These are phyloP conservation scores for Lonchura striata DNA, from an alignment of 2,113 vertebrate genomes.

Conservation along the genomic window DNA sequence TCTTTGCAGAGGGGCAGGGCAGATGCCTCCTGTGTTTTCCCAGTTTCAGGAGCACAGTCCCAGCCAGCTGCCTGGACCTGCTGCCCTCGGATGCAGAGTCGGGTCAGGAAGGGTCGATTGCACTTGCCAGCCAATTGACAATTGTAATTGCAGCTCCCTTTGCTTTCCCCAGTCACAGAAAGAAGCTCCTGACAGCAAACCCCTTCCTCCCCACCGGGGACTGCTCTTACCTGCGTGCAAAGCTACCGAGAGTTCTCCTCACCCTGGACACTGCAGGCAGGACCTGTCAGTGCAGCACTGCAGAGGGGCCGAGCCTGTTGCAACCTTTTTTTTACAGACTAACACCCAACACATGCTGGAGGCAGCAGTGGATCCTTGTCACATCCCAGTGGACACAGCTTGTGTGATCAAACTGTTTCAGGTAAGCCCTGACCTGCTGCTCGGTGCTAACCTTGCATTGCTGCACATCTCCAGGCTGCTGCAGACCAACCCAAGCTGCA, in stretches of 20 bases:
- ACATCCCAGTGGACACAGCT: background rate
- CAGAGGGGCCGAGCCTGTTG: background rate
- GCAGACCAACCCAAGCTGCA: background rate
- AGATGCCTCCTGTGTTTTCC: background rate
- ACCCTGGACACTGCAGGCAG: background rate
- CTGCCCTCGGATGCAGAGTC: background rate
- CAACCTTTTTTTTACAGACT: background rate
- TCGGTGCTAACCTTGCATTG: background rate
- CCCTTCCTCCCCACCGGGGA: background rate
- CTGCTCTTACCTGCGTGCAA: background rate
- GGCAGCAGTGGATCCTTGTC: background rate
- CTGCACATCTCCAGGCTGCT: fast-evolving
- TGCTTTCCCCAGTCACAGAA: background rate
- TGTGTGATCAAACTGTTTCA: background rate
- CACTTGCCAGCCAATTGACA: background rate
- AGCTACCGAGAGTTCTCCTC: background rate
- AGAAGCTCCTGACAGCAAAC: background rate
- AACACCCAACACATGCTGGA: fast-evolving
- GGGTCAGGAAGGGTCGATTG: background rate
- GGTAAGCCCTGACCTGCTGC: background rate
- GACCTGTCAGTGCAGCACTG: background rate
- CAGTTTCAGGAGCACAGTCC: background rate
- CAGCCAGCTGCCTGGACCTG: background rate
- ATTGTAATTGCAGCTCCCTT: background rate
- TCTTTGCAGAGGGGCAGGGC: background rate